Evolutionary conservation across 1,140 invertebrate genomes (phyloP).

Genomic region (Papilio glaucus): DNA sequence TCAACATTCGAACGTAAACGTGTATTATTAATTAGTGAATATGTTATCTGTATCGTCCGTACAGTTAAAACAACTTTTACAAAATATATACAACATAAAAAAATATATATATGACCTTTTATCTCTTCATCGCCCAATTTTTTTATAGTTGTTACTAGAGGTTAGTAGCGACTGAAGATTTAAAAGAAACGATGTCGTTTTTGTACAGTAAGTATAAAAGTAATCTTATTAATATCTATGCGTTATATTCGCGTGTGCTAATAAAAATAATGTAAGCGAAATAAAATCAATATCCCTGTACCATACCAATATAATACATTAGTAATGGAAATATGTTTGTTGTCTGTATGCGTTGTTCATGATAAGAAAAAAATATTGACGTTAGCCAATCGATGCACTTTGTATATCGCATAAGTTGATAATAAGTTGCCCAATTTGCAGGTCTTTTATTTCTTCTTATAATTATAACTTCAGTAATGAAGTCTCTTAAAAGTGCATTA

Average conservation of each 20-base stretch:
- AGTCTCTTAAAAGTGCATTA: too few relatives aligned
- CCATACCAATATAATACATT: too few relatives aligned
- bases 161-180: too few relatives aligned
- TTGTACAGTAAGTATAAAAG: too few relatives aligned
- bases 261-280: neutral
- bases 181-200: too few relatives aligned
- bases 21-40: neutral
- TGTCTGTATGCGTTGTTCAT: neutral
- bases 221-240: too few relatives aligned
- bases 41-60: neutral
- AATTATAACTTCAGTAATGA: too few relatives aligned
- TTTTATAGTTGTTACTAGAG: too few relatives aligned
- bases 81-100: neutral
- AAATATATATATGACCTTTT: too few relatives aligned
- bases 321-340: neutral
- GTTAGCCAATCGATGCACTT: neutral
- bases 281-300: constrained; percentile 21
- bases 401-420: neutral
- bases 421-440: too few relatives aligned
- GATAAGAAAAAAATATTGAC: constrained; percentile 10
- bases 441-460: too few relatives aligned
- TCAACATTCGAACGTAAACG: constrained; percentile 7
- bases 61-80: neutral
- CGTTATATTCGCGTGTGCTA: neutral
- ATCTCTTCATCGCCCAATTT: too few relatives aligned